phyloP scores from a whole-genome alignment of 2,888 invertebrate genomes.

The Platycnemis pennipes region DNA sequence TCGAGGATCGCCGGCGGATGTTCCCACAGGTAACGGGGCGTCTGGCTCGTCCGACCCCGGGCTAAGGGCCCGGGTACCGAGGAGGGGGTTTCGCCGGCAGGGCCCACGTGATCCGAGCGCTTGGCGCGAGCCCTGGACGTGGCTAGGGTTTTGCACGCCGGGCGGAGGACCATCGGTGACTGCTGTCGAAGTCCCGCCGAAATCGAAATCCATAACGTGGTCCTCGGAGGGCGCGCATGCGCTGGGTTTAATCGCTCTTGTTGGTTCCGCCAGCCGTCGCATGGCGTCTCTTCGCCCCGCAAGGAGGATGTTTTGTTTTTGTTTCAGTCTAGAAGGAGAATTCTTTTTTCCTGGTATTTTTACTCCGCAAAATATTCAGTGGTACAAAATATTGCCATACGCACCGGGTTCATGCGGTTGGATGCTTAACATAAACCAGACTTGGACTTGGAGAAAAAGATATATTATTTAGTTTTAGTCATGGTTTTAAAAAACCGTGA shows the following conservation, averaged over 20 bases:
- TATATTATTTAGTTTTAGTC: no score
- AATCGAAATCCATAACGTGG: slow-evolving; percentile 42
- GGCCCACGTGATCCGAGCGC: slow-evolving; percentile 21
- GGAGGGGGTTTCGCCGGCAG: not conserved
- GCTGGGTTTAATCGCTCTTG: not conserved
- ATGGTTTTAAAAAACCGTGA: no score
- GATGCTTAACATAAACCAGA: no score
- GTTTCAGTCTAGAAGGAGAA: not conserved
- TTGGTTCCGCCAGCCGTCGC: not conserved
- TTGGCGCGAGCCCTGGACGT: not conserved
- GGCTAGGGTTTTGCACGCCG: slow-evolving; percentile 2
- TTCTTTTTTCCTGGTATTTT: not conserved
- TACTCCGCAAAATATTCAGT: not conserved
- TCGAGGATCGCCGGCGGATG: no score
- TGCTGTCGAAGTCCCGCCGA: slow-evolving; percentile 53
- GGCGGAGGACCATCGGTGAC: slow-evolving; percentile 51
- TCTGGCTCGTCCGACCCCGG: not conserved
- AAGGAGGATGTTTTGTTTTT: not conserved
- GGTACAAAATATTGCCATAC: not conserved
- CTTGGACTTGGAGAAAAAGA: no score
- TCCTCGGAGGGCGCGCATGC: not conserved
- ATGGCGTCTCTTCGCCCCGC: not conserved
- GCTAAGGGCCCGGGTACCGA: no score
- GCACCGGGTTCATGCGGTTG: not conserved
- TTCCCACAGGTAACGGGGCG: no score